Percentiles rank a stretch among this genome's conserved stretches.
Conservation (phyloP, 2,888 invertebrate species). For the Lithosia quadra region DNA sequence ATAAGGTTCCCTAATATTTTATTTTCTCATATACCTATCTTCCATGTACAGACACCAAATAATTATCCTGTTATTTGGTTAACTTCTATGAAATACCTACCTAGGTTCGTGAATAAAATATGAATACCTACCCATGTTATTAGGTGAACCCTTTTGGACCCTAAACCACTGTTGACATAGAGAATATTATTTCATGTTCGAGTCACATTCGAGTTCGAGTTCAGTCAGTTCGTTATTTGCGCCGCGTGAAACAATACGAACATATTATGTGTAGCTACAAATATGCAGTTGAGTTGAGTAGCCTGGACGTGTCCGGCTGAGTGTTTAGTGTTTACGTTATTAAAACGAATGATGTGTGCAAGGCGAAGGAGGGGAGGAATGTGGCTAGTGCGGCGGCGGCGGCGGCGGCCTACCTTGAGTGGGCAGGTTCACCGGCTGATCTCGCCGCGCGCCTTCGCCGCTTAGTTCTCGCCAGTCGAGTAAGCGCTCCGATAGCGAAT, state of each 20-base stretch:
- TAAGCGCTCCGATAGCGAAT: slow-evolving; percentile 71
- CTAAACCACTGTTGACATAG: too few species aligned
- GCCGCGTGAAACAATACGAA: slow-evolving; percentile 25
- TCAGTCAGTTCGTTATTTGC: too few species aligned
- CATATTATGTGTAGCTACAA: slow-evolving; percentile 6
- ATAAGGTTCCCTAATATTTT: too few species aligned
- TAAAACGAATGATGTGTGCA: slow-evolving; percentile 64
- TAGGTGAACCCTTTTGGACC: background rate
- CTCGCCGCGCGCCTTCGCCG: slow-evolving; percentile 70
- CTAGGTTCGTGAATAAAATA: too few species aligned
- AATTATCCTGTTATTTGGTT: background rate
- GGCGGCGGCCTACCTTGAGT: slow-evolving; percentile 82
- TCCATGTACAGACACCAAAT: too few species aligned
- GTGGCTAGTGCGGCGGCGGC: slow-evolving; percentile 64
- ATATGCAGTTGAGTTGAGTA: slow-evolving; percentile 42
- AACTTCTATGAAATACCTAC: background rate
- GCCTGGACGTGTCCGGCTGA: slow-evolving; percentile 58
- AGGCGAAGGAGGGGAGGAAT: slow-evolving; percentile 74
- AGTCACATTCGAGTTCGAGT: too few species aligned
- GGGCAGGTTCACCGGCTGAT: slow-evolving; percentile 81
- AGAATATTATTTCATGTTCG: background rate
- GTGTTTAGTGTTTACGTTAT: slow-evolving; percentile 76
- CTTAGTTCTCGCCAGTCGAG: slow-evolving; percentile 67
- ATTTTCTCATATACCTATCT: too few species aligned
- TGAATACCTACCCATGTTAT: too few species aligned